Evolutionary conservation across 2,113 vertebrate genomes (phyloP).

Genomic region (Ageneiosus marmoratus): DNA sequence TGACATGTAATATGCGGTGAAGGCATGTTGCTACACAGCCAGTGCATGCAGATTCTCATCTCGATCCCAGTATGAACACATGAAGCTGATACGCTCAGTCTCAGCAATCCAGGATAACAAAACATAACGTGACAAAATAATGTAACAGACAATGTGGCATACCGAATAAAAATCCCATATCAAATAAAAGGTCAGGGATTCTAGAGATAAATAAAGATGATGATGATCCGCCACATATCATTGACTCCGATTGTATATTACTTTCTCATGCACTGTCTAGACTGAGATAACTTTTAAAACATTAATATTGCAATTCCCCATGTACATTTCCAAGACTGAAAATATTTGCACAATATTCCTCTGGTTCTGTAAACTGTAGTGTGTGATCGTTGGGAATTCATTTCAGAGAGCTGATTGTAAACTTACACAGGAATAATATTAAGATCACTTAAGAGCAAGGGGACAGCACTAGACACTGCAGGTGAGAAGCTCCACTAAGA

Average conservation of each 20-base stretch:
- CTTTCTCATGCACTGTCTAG: conserved; percentile 13
- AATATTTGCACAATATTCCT: conserved; percentile 16
- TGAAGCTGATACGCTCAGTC: not conserved
- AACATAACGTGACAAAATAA: not conserved
- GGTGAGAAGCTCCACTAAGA: conserved; percentile 43
- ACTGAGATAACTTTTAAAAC: conserved; percentile 20
- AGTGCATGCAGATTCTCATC: conserved; percentile 36
- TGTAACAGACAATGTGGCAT: not conserved
- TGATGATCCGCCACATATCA: conserved; percentile 9
- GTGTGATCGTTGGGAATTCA: conserved; percentile 7
- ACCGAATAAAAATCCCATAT: conserved; percentile 21
- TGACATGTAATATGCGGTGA: conserved; percentile 55
- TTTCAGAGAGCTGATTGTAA: conserved; percentile 61
- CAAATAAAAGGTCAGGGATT: conserved; percentile 4
- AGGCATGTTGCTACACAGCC: conserved; percentile 63
- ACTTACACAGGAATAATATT: conserved; percentile 36
- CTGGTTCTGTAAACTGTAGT: conserved; percentile 33
- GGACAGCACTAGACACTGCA: conserved; percentile 17
- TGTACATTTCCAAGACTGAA: not conserved
- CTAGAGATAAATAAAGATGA: conserved; percentile 1
- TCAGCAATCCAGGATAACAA: not conserved
- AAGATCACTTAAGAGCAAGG: conserved; percentile 5
- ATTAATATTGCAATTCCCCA: conserved; percentile 3
- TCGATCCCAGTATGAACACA: conserved; percentile 33
- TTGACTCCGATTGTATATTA: conserved; percentile 18